phyloP scores from a whole-genome alignment of 2,888 invertebrate genomes.

The Heliconius aoede region DNA sequence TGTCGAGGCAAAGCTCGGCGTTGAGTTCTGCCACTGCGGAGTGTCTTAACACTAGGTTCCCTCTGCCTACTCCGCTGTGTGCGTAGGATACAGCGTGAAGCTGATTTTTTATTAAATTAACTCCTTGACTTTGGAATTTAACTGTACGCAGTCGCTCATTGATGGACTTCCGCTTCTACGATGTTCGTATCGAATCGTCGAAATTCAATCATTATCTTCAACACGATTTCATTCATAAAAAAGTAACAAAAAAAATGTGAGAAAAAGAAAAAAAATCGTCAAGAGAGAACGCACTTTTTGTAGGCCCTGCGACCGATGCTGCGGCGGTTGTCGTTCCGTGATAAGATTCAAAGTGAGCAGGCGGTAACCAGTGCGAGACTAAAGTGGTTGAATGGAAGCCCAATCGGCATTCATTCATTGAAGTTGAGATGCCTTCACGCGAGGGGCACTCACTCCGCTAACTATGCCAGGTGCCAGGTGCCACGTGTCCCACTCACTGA shows the following conservation, averaged over 20 bases:
- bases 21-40: no score
- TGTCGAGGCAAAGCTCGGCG: no score
- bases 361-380: constrained; percentile 81
- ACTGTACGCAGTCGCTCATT: constrained; percentile 75
- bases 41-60: no score
- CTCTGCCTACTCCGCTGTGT: no score
- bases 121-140: constrained; percentile 76
- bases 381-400: constrained; percentile 78
- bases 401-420: constrained; percentile 75
- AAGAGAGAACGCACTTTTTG: constrained; percentile 68
- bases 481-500: constrained; percentile 41
- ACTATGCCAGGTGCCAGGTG: constrained; percentile 42
- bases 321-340: constrained; percentile 61
- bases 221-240: constrained; percentile 83
- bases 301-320: constrained; percentile 57
- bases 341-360: constrained; percentile 78
- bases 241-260: constrained; percentile 81
- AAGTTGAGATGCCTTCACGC: constrained; percentile 78
- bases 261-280: constrained; percentile 76
- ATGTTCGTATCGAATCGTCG: constrained; percentile 83
- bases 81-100: no score
- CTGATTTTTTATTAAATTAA: no score
- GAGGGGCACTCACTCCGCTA: constrained; percentile 48
- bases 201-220: constrained; percentile 83
- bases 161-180: constrained; percentile 81